These are phyloP conservation scores for Ianthella basta DNA, from an alignment of 37 sponge, comb jelly and placozoan species.

Conservation along the genomic window DNA sequence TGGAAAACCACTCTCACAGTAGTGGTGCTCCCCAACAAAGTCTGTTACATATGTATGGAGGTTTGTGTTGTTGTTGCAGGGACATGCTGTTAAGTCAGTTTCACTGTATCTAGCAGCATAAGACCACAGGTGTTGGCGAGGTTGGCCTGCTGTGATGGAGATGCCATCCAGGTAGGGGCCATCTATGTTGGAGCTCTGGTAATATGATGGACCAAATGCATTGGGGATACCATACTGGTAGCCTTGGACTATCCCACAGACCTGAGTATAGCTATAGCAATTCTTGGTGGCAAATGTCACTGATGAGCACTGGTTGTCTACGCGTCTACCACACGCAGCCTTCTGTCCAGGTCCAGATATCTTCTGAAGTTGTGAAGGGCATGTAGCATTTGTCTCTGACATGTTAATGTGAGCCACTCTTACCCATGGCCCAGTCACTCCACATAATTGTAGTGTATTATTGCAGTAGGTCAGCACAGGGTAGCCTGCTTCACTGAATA, in stretches of 20 bases:
- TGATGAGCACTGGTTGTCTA: constrained; percentile 10
- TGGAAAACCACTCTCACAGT: constrained; percentile 8
- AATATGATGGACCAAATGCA: constrained; percentile 5
- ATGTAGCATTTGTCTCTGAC: background rate
- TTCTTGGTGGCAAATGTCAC: background rate
- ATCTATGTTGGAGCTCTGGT: background rate
- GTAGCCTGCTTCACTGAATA: background rate
- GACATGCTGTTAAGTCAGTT: background rate
- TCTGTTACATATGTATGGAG: background rate
- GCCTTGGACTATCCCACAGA: constrained; percentile 17
- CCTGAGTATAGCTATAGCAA: background rate
- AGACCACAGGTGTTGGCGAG: constrained; percentile 26
- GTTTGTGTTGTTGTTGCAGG: background rate
- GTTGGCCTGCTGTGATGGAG: constrained; percentile 18
- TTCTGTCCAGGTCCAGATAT: background rate
- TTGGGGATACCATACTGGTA: background rate
- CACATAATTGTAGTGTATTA: background rate
- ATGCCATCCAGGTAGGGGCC: constrained; percentile 32
- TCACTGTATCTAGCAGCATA: constrained; percentile 28
- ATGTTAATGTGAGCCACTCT: constrained; percentile 7
- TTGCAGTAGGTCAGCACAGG: background rate
- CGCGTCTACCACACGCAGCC: constrained; percentile 3
- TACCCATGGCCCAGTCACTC: background rate
- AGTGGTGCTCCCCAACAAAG: constrained; percentile 24
- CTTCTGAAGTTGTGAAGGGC: background rate